Evolutionary conservation across 2,888 invertebrate genomes (phyloP).

Genomic region (Eristalinus aeneus): DNA sequence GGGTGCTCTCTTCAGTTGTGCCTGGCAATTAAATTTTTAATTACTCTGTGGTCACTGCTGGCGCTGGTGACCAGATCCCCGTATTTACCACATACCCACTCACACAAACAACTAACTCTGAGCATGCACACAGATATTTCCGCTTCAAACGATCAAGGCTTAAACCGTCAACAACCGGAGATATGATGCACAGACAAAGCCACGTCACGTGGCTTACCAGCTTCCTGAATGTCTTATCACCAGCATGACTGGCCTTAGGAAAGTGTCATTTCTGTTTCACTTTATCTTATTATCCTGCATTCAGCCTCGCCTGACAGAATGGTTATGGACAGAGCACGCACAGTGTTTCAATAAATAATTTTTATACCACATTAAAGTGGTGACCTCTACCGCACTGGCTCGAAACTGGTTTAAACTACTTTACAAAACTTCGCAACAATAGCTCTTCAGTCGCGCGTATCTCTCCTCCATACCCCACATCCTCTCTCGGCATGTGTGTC

Average conservation of each 20-base stretch:
- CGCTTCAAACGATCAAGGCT: not conserved
- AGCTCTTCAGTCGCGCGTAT: not conserved
- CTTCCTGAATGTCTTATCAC: not conserved
- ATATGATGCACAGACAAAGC: not conserved
- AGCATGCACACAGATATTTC: not conserved
- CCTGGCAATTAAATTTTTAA: not conserved
- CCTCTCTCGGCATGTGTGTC: not conserved
- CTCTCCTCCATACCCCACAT: not conserved
- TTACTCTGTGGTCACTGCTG: not conserved
- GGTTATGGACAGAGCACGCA: not conserved
- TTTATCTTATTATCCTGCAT: not conserved
- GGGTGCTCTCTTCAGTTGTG: not conserved
- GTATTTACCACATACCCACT: not conserved
- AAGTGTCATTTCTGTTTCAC: not conserved
- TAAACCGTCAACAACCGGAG: not conserved
- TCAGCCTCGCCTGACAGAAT: not conserved
- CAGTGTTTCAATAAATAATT: conserved; percentile 63
- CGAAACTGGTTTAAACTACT: conserved; percentile 44
- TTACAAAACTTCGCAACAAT: conserved; percentile 58
- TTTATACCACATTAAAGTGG: conserved; percentile 48
- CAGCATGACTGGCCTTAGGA: not conserved
- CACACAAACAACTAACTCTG: not conserved
- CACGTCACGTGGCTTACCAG: not conserved
- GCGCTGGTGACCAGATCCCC: not conserved
- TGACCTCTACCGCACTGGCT: conserved; percentile 44